Evolutionary conservation across 1,140 invertebrate species (phyloP), one percentile per base, ranked within the genome.

Genomic region (Whitmania pigra): DNA sequence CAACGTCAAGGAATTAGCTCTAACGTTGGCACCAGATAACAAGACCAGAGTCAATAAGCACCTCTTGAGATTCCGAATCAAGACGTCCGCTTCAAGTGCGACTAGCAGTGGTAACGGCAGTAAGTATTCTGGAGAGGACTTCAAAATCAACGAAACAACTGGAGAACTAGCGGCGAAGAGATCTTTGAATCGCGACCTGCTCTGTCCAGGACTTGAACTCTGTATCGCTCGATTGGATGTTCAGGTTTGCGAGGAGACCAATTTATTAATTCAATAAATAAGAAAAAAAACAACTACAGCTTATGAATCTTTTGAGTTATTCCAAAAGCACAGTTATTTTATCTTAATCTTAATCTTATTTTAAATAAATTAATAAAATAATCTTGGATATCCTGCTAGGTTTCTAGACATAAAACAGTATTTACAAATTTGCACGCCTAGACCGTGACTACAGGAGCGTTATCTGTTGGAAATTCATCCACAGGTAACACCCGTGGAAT

Each of bases 41-140:
- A 22, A 25, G 22, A 63, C 57, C 15, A 22, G 29, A 63, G 22
- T 7, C 22, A 22, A 63, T 13, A 22, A 63, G 29, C 57, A 63
- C 22, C 57, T 63, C 22, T 63, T 63, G 57, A 63, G 57, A 63
- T 63, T 63, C 57, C 22, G 9, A 17, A 63, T 63, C 57, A 63
- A 63, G 22, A 4, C 57, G 22, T 13, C 22, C 7, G 22, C 29
- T 22, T 63, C 57, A 63, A 18, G 6, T 13, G 22, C 57, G 22
- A 31, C 22, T 20, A 25, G 22, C 6, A n/a, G 29, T 22, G 22
- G 22, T 25, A 63, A 31, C 29, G 43, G 43, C 43, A 49, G 43
- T 17, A 49, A 17, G 43, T 11, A 7, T 49, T 49, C 43, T 17
- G 43, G 13, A 13, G 57, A 63, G 18, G 15, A 63, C 57, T 63